These are phyloP conservation scores for Nipponia nippon DNA, from an alignment of 2,113 vertebrate genomes.

Conservation along the genomic window DNA sequence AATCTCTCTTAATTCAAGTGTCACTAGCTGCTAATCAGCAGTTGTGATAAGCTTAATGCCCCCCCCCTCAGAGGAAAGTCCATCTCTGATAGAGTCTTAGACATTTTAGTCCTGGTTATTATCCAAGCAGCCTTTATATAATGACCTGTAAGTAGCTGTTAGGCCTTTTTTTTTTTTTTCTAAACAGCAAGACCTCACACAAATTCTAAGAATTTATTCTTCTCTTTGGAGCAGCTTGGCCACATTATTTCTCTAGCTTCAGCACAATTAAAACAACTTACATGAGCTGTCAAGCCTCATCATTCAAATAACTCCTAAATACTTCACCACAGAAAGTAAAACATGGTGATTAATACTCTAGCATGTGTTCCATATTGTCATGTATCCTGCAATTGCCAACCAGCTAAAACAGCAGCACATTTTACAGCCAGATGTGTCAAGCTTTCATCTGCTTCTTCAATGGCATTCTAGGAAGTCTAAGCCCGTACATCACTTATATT, in stretches of 20 bases:
- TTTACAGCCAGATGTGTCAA: constrained; percentile 29
- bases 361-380: constrained; percentile 24
- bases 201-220: not conserved
- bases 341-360: constrained; percentile 17
- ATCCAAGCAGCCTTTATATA: not conserved
- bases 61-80: not conserved
- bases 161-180: not conserved
- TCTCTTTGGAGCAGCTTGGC: not conserved
- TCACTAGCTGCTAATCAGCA: not conserved
- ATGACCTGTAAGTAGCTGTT: not conserved
- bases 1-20: constrained; percentile 7
- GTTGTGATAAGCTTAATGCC: not conserved
- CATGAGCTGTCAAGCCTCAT: not conserved
- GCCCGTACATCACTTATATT: not conserved
- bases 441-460: not conserved
- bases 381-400: not conserved
- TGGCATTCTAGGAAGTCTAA: not conserved
- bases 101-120: not conserved
- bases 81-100: not conserved
- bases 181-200: not conserved
- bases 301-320: not conserved
- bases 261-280: constrained; percentile 13
- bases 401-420: not conserved
- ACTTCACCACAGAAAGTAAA: constrained; percentile 26
- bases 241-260: not conserved